phyloP scores from a whole-genome alignment of 2,888 invertebrate genomes.

The Muschampia plurimacula region DNA sequence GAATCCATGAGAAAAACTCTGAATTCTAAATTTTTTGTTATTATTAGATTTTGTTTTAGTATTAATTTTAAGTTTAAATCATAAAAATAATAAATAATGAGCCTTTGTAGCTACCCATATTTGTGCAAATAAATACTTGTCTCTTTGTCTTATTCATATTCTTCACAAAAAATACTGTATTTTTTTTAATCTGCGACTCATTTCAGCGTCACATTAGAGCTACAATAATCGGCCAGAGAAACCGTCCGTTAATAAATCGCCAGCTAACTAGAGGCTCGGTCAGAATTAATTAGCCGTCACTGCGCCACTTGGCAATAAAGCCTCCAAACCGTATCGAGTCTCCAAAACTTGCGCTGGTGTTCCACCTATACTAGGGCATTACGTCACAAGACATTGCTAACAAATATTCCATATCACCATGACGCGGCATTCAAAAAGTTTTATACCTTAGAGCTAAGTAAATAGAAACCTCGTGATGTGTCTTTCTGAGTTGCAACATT shows the following conservation, averaged over 20 bases:
- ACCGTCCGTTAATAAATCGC: slow-evolving; percentile 59
- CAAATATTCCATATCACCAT: not conserved
- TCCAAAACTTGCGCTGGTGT: slow-evolving; percentile 54
- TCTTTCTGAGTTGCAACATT: slow-evolving; percentile 33
- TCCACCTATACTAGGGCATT: slow-evolving; percentile 41
- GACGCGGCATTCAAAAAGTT: not conserved
- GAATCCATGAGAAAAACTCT: no score
- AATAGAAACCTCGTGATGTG: slow-evolving; percentile 35
- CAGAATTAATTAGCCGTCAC: slow-evolving; percentile 69
- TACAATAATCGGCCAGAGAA: slow-evolving; percentile 37
- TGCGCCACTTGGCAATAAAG: slow-evolving; percentile 62
- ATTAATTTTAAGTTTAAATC: no score
- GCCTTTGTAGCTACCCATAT: no score
- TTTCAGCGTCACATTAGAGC: slow-evolving; percentile 20
- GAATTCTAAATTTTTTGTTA: no score
- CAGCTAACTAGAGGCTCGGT: slow-evolving; percentile 59
- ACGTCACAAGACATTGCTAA: slow-evolving; percentile 11
- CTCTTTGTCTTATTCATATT: no score
- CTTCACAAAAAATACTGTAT: not conserved
- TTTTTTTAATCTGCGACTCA: not conserved
- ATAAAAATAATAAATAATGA: no score
- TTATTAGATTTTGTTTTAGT: no score
- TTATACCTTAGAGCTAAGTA: slow-evolving; percentile 14
- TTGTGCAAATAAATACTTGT: no score
- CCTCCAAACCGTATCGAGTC: slow-evolving; percentile 67